A percentile compares a stretch with the other conserved stretches of the same genome.
Evolutionary conservation across 2,797 vertebrate species (phyloP).

Genomic region (Nyctalus aviator): DNA sequence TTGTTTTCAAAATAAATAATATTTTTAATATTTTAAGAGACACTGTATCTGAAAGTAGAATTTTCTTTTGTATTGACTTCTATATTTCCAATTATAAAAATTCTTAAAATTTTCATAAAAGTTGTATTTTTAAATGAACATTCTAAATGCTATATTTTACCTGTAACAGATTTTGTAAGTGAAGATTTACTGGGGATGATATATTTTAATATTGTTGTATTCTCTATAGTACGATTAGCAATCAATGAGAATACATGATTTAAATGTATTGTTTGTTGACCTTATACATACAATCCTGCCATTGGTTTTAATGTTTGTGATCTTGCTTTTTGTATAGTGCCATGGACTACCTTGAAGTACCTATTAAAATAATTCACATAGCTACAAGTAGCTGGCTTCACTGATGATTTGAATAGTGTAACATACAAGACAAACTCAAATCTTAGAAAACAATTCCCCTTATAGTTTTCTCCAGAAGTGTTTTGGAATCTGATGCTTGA

Average conservation of each 20-base stretch:
- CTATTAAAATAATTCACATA: slow-evolving; percentile 61
- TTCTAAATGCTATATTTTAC: slow-evolving; percentile 87
- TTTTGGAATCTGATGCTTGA: slow-evolving; percentile 9
- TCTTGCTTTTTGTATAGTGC: slow-evolving; percentile 59
- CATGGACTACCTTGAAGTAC: slow-evolving; percentile 40
- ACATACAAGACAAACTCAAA: slow-evolving; percentile 15
- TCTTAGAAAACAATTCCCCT: neutral
- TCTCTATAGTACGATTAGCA: slow-evolving; percentile 79
- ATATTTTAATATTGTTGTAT: slow-evolving; percentile 85
- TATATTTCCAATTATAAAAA: slow-evolving; percentile 74
- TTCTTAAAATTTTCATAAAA: slow-evolving; percentile 81
- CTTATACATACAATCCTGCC: slow-evolving; percentile 72
- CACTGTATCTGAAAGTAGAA: slow-evolving; percentile 62
- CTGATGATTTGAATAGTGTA: slow-evolving; percentile 31
- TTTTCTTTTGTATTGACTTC: slow-evolving; percentile 76
- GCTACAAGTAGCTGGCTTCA: slow-evolving; percentile 39
- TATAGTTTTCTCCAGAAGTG: neutral
- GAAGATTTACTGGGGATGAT: slow-evolving; percentile 76
- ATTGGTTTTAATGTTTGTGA: slow-evolving; percentile 12
- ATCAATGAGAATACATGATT: slow-evolving; percentile 86
- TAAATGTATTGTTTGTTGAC: slow-evolving; percentile 81
- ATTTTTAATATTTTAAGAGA: slow-evolving; percentile 80
- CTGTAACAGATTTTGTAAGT: slow-evolving; percentile 86
- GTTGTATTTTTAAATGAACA: slow-evolving; percentile 86
- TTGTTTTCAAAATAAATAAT: slow-evolving; percentile 73